Conservation (phyloP, 2,797 vertebrate genomes). For the Uromys caudimaculatus region DNA sequence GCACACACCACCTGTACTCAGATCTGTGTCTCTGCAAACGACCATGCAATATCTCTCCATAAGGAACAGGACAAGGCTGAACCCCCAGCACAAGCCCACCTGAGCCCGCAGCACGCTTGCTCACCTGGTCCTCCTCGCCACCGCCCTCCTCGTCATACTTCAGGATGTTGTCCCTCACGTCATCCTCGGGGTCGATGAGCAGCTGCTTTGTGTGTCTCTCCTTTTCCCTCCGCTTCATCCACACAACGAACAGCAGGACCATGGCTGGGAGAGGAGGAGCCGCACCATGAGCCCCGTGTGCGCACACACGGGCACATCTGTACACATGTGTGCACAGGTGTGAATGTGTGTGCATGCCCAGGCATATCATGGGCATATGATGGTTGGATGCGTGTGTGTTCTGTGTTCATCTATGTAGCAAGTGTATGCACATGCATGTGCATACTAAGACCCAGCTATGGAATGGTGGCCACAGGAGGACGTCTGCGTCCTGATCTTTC, state of each 20-base stretch:
- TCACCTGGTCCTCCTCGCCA: constrained; percentile 97
- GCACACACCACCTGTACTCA: accelerated
- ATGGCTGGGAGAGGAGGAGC: constrained; percentile 87
- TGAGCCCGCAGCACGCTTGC: background rate
- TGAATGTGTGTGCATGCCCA: background rate
- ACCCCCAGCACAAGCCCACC: background rate
- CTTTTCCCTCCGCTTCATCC: constrained; percentile 95
- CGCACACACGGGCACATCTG: accelerated
- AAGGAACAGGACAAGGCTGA: background rate
- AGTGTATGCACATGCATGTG: background rate
- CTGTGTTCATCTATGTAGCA: background rate
- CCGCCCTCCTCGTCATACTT: constrained; percentile 97
- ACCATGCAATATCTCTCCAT: too few relatives aligned
- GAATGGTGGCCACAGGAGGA: background rate
- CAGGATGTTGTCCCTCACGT: constrained; percentile 97
- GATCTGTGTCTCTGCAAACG: background rate
- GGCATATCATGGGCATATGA: background rate
- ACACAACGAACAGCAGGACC: constrained; percentile 95
- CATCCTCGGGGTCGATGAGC: constrained; percentile 96
- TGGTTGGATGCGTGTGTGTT: background rate
- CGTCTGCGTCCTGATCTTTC: background rate
- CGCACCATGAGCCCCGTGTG: accelerated
- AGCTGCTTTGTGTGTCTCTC: constrained; percentile 96
- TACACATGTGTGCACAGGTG: background rate
- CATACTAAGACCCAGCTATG: background rate